These are phyloP conservation scores for Eonycteris spelaea DNA, from an alignment of 2,113 vertebrate species.

Conservation along the genomic window DNA sequence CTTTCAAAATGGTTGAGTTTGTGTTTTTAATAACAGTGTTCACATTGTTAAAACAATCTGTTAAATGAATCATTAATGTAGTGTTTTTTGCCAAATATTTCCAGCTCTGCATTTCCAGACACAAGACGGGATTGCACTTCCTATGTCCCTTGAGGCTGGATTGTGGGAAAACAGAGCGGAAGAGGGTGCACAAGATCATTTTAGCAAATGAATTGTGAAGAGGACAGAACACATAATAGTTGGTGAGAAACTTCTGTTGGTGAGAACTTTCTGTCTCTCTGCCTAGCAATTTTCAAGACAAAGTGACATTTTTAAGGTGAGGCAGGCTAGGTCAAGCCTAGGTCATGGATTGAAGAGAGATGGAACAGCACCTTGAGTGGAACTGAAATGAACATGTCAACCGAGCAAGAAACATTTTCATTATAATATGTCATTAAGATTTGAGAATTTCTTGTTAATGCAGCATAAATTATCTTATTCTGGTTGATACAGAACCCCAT, in stretches of 20 bases:
- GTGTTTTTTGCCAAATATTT: background rate
- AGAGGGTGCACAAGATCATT: background rate
- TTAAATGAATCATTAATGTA: background rate
- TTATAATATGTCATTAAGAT: background rate
- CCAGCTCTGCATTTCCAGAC: background rate
- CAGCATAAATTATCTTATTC: background rate
- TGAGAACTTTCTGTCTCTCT: background rate
- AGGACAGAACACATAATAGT: background rate
- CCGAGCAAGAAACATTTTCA: background rate
- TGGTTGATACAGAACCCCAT: background rate
- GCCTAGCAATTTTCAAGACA: background rate
- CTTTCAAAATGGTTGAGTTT: background rate
- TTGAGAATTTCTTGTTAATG: background rate
- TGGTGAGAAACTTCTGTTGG: too few relatives aligned
- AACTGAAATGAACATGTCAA: background rate
- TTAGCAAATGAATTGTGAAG: background rate
- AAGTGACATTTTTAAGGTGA: background rate
- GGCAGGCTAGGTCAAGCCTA: background rate
- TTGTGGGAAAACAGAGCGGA: background rate
- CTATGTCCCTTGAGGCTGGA: background rate
- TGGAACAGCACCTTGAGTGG: background rate
- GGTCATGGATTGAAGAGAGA: background rate
- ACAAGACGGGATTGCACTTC: background rate
- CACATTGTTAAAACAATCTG: background rate
- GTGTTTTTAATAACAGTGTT: background rate